phyloP scores from a whole-genome alignment of 2,797 vertebrate genomes.

The Rhinophrynus dorsalis region DNA sequence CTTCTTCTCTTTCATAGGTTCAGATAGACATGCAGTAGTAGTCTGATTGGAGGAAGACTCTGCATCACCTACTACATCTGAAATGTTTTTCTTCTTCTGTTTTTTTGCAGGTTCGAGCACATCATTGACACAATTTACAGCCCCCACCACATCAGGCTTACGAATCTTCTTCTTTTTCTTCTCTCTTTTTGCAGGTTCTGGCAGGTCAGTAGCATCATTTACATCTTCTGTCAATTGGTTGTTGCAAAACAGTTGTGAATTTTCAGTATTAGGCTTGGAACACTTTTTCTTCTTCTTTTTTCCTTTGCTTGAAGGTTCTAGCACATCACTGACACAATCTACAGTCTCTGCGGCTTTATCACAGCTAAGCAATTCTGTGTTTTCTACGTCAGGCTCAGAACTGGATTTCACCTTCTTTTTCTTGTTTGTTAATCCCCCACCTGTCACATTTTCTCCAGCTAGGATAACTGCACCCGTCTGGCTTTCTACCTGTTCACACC shows the following conservation, averaged over 20 bases:
- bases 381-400: neutral
- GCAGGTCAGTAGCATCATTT: neutral
- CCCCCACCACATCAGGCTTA: neutral
- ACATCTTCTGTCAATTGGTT: neutral
- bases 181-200: neutral
- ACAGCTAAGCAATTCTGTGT: neutral
- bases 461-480: neutral
- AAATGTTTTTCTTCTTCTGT: neutral
- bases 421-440: constrained; percentile 27
- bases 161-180: neutral
- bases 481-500: constrained; percentile 5
- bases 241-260: neutral
- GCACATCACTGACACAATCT: neutral
- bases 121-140: neutral
- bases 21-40: neutral
- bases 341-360: neutral
- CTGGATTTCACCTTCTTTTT: constrained; percentile 21
- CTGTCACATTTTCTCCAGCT: neutral
- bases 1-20: neutral
- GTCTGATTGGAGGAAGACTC: too few relatives aligned
- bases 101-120: neutral
- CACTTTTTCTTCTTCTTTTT: constrained; percentile 1
- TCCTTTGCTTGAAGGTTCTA: neutral
- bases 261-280: neutral
- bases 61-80: neutral